Base-by-base conservation (phyloP, 2,113 vertebrate species). In the Antennarius striatus region DNA sequence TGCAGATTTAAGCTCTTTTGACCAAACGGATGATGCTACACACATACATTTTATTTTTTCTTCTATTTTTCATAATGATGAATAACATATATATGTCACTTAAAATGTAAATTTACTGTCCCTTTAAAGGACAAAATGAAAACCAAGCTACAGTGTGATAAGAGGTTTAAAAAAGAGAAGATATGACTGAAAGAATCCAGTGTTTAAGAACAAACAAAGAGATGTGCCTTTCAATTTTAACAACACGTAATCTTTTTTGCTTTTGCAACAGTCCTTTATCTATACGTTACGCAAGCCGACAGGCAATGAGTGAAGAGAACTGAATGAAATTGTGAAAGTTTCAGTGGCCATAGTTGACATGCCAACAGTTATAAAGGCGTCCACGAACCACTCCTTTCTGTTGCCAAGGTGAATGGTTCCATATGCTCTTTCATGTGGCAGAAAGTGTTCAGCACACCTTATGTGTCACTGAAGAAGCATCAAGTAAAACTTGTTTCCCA, bases 251-350 rank as follows among this genome's bases (percentile, higher is more conserved):
- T 59, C 70, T 58, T 73, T 75, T 81, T 80, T 62, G 22, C 39
- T 15, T 10, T 40, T 40, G 39, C 22, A 28, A 51, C 3, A 75
- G 73, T 85, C 79, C 83, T 86, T 63, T 85, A 86, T 89, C 82
- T 72, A 16, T 47, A 5, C 47, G 58, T 89, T 86, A 79, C 83
- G 72, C 79, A 80, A 86, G 46, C 49, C 15, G 3, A 48, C 58
- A 57, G 58, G 22, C 56, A 42, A 32, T 29, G 67, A 50, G 30
- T 72, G 56, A 76, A 53, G 30, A 50, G 66, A 77, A 77, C 68
- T 61, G 49, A 82, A 60, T 29, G 30, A n/a, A 53, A 79, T 68
- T 82, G 76, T 75, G 73, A 43, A 29, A 83, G 16, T 17, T 29
- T 56, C 29, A 12, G 8, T 55, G 60, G 47, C 54, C 10, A 45